phyloP scores from a whole-genome alignment of 1,140 invertebrate species.

The Fopius arisanus region DNA sequence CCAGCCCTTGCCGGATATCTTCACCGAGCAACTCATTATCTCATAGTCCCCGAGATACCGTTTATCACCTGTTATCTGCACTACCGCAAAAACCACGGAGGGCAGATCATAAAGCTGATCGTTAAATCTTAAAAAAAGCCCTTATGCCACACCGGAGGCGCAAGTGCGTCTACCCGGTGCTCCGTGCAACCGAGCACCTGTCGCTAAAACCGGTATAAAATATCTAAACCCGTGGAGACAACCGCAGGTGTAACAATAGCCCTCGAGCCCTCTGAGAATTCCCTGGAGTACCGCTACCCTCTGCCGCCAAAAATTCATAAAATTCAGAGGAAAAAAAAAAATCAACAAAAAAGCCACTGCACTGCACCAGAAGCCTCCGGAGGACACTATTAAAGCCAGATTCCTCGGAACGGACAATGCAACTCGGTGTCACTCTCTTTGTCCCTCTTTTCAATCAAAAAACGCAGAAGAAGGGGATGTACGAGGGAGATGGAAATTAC shows the following conservation, averaged over 20 bases:
- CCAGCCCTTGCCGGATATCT: constrained; percentile 59
- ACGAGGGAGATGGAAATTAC: background rate
- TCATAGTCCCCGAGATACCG: constrained; percentile 43
- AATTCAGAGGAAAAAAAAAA: too few relatives aligned
- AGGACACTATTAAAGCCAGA: background rate
- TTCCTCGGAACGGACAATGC: background rate
- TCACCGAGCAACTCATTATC: constrained; percentile 63
- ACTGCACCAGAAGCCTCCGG: too few relatives aligned
- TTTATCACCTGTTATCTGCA: background rate
- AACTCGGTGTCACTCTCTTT: background rate
- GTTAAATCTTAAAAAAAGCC: background rate
- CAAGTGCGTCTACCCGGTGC: too few relatives aligned
- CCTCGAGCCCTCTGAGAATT: too few relatives aligned
- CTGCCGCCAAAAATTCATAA: too few relatives aligned
- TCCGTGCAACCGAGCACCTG: constrained; percentile 5
- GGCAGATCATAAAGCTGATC: background rate
- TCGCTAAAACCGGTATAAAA: background rate
- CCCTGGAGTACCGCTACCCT: too few relatives aligned
- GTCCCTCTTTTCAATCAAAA: background rate
- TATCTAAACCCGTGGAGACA: background rate
- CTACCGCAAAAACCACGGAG: background rate
- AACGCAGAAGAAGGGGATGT: background rate
- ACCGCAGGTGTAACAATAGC: background rate
- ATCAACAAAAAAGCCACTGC: too few relatives aligned
- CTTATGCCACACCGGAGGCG: too few relatives aligned